Base-by-base conservation (phyloP, 2,113 vertebrate genomes). In the Pomatorhinus ruficollis region DNA sequence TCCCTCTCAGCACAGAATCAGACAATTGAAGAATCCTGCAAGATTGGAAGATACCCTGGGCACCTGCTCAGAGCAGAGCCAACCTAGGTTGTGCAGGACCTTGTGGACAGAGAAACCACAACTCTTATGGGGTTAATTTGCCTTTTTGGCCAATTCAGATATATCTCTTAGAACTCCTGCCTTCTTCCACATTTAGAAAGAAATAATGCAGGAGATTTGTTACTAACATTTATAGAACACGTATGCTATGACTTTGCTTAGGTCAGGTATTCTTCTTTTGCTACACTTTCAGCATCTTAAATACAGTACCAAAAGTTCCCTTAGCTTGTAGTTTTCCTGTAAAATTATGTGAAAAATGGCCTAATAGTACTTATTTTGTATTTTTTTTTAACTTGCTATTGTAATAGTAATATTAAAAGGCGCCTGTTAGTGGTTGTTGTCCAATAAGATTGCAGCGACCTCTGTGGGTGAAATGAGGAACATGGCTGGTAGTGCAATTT, bases 391-490 rank as follows among this genome's bases (percentile, higher is more conserved):
- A 47, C 37, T 63, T 71, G 15, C 10, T 61, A 11, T 23, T 39
- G 12, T 30, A 60, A 47, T 24, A 75, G 5, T 66, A 68, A 15
- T 40, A 16, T 35, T 47, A 37, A 57, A 77, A 80, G 10, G 15
- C 3, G 3, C 47, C 8, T 13, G 12, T 56, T 64, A 76, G n/a
- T 24, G 5, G 15, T 30, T 2, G 0, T 27, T 39, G 27, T 84
- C 61, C 85, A 68, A 30, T 76, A 69, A 84, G 87, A 65, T 74
- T 90, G 25, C 15, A 90, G 91, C 87, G 89, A 75, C 94, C 91
- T 96, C 95, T 96, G 44, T 69, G 42, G 95, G 89, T 69, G 50
- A 90, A 85, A 96, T 52, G 44, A 92, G 60, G 89, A 93, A 95
- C 17, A 74, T 47, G 7, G 6, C 11, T 49, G 66, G 23, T 47